Base-by-base conservation (phyloP, 2,888 invertebrate genomes). In the Amphipyra tragopoginis region DNA sequence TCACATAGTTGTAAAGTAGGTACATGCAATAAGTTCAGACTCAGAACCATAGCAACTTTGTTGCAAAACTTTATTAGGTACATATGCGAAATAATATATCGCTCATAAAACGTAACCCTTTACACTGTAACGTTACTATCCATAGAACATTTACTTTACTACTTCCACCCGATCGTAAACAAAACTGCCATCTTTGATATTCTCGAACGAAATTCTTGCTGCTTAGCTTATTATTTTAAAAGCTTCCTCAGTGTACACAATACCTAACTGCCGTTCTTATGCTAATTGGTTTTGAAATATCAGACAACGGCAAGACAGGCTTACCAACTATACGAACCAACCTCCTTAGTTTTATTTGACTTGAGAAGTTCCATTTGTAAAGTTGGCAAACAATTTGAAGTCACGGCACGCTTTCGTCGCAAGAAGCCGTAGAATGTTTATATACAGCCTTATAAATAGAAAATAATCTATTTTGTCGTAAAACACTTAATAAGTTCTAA, bases 211-310 rank as follows among this genome's bases (percentile, higher is more conserved):
- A 68, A 36, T 51, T 44, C 15, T 38, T 33, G 13, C 34, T 13
- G 44, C 9, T 26, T 44, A 39, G 29, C 43, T 50, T 66, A 59
- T 52, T 47, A 57, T 45, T 72, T 59, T 54, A 63, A 71, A 69
- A 74, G 72, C 61, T 76, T 59, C 72, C 72, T 63, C 62, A 72
- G 65, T 70, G 80, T 72, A 75, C 75, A 77, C 67, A 74, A 36
- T 49, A 34, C 50, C 60, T 74, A 72, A 75, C 61, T 73, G 59
- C 78, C 77, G 76, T 80, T 78, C 73, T 62, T 86, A 86, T 85
- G 89, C 82, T 90, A 89, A 89, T 89, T 87, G 85, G 80, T 77
- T 83, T 79, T 72, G 77, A 80, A 83, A 82, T 82, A 80, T 76
- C 80, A 81, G 79, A 82, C 75, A 73, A 68, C 61, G 66, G 60